Percentiles rank a stretch among this genome's conserved stretches.
Conservation (phyloP, 2,888 invertebrate genomes). For the Platerodrilus igneus region DNA sequence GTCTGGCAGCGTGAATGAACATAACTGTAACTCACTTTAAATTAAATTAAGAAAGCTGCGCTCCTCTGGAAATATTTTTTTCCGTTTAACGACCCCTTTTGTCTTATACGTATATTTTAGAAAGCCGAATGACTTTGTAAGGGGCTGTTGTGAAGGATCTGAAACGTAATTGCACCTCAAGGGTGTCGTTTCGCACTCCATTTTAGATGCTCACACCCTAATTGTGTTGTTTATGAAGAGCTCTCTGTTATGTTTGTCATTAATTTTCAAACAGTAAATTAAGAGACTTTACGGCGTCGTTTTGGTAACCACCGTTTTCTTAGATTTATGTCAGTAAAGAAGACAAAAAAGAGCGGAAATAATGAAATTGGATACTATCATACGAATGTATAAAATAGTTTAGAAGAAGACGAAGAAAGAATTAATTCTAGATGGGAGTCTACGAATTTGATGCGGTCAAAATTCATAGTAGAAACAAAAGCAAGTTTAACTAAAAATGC, state of each 20-base stretch:
- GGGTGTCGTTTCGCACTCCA: constrained; percentile 35
- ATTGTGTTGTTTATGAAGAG: constrained; percentile 46
- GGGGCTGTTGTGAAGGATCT: constrained; percentile 39
- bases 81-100: constrained; percentile 43
- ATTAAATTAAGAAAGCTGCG: constrained; percentile 27
- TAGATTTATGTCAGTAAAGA: too few species aligned
- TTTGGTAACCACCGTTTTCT: too few species aligned
- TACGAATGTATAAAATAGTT: too few species aligned
- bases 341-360: too few species aligned
- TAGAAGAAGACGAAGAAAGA: too few species aligned
- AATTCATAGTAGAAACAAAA: too few species aligned
- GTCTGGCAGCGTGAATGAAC: constrained; percentile 19
- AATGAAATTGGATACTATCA: too few species aligned
- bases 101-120: constrained; percentile 38
- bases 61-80: constrained; percentile 38
- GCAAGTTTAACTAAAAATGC: too few species aligned
- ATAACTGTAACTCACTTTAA: constrained; percentile 24
- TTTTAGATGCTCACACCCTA: constrained; percentile 40
- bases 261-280: too few species aligned
- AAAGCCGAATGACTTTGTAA: constrained; percentile 41
- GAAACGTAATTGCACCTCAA: constrained; percentile 43
- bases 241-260: constrained; percentile 32
- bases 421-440: too few species aligned
- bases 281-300: too few species aligned
- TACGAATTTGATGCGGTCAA: too few species aligned